These are phyloP conservation scores for Spisula subtruncata DNA, from an alignment of 2,888 invertebrate genomes.

Conservation along the genomic window DNA sequence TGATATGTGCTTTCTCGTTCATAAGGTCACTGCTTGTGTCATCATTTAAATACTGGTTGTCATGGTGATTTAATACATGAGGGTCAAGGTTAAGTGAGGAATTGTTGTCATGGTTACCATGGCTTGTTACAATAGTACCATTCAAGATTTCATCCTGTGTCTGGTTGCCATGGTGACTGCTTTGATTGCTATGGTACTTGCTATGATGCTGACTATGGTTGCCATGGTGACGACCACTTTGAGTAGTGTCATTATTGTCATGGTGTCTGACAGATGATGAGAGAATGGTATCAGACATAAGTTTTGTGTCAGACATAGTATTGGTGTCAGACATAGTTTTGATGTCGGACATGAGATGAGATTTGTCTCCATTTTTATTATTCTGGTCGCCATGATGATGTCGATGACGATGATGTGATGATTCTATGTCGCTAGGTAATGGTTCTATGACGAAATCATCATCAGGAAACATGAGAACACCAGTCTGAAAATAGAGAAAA, in stretches of 20 bases:
- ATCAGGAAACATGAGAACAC: constrained; percentile 75
- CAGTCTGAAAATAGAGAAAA: constrained; percentile 73
- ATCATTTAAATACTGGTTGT: constrained; percentile 33
- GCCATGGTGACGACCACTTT: neutral
- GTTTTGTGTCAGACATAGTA: too few species aligned
- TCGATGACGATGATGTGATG: constrained; percentile 41
- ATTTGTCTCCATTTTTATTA: neutral
- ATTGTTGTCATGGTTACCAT: constrained; percentile 35
- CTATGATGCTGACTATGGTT: constrained; percentile 6
- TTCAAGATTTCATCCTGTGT: neutral
- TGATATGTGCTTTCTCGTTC: constrained; percentile 68
- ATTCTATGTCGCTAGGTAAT: constrained; percentile 61
- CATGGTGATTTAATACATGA: constrained; percentile 34
- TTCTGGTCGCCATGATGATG: constrained; percentile 40
- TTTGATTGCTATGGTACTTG: neutral
- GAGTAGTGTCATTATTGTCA: neutral
- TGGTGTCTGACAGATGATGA: neutral
- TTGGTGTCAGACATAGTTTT: too few species aligned
- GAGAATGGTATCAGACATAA: neutral
- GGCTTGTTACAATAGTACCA: neutral
- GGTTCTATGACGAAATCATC: constrained; percentile 81
- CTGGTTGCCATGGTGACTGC: constrained; percentile 21
- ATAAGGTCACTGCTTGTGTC: constrained; percentile 18
- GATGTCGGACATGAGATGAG: neutral
- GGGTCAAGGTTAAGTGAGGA: constrained; percentile 11